Evolutionary conservation across 2,797 vertebrate species (phyloP).

Genomic region (Champsocephalus gunnari): DNA sequence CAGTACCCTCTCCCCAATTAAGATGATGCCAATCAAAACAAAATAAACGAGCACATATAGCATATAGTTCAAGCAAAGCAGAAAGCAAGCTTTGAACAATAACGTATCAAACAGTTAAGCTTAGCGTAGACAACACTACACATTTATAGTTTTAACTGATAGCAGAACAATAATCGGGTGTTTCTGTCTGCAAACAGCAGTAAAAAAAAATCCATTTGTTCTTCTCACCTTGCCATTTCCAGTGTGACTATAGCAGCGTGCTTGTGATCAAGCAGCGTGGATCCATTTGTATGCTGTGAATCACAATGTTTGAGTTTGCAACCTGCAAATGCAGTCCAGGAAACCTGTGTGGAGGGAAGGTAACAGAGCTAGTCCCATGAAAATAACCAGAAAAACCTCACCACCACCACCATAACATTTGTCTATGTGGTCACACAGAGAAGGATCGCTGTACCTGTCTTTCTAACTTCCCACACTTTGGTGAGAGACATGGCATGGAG

Average conservation of each 20-base stretch:
- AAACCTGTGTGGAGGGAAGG: conserved; percentile 67
- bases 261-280: conserved; percentile 48
- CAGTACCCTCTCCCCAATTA: background rate
- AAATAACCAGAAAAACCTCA: background rate
- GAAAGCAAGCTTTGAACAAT: background rate
- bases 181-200: background rate
- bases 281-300: conserved; percentile 59
- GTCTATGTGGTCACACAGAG: conserved; percentile 13
- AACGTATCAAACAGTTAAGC: background rate
- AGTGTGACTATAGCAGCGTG: background rate
- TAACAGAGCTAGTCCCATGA: background rate
- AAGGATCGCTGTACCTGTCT: conserved; percentile 62
- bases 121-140: background rate
- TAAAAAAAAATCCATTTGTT: background rate
- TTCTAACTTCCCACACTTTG: conserved; percentile 62
- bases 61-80: background rate
- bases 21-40: background rate
- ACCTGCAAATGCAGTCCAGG: conserved; percentile 74
- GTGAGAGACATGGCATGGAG: conserved; percentile 51
- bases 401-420: conserved; percentile 6
- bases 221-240: conserved; percentile 64
- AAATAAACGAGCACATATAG: background rate
- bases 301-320: conserved; percentile 47
- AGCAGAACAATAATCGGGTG: background rate
- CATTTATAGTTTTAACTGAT: background rate